These are phyloP conservation scores for Anoplius nigerrimus DNA, from an alignment of 2,888 invertebrate genomes.

Conservation along the genomic window DNA sequence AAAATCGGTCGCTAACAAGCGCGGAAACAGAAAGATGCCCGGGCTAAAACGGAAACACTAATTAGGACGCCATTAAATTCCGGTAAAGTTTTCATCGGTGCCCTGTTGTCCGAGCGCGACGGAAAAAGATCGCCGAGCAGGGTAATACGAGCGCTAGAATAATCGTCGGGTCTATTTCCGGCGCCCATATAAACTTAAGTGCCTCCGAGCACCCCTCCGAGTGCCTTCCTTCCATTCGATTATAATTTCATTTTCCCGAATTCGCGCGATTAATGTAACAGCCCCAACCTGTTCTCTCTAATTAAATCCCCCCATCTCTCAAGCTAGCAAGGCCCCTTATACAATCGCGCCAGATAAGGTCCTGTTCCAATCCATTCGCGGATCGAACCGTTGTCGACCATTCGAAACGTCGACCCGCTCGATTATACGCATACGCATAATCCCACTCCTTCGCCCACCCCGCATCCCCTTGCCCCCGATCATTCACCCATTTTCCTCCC, in stretches of 20 bases:
- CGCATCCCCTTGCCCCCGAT: background rate
- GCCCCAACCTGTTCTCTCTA: slow-evolving; percentile 37
- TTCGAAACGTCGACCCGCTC: background rate
- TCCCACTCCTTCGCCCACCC: background rate
- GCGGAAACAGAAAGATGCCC: slow-evolving; percentile 9
- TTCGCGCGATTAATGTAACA: slow-evolving; percentile 39
- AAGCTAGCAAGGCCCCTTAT: background rate
- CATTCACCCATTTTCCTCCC: too few relatives aligned
- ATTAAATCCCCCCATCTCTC: slow-evolving; percentile 41
- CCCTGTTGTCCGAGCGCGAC: too few relatives aligned
- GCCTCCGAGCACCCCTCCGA: slow-evolving; percentile 29
- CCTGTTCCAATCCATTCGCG: background rate
- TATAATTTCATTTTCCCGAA: slow-evolving; percentile 47
- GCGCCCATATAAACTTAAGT: background rate
- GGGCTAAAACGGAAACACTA: too few relatives aligned
- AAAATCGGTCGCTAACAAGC: too few relatives aligned
- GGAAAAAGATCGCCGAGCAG: slow-evolving; percentile 6
- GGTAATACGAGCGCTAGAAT: slow-evolving; percentile 23
- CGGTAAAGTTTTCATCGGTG: too few relatives aligned
- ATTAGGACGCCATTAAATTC: too few relatives aligned
- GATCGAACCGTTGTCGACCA: background rate
- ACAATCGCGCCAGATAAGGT: too few relatives aligned
- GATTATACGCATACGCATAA: background rate
- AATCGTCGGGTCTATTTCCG: slow-evolving; percentile 16
- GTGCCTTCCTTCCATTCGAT: slow-evolving; percentile 28